Conservation (phyloP, 2,113 vertebrate genomes). For the Bostrychus sinensis region DNA sequence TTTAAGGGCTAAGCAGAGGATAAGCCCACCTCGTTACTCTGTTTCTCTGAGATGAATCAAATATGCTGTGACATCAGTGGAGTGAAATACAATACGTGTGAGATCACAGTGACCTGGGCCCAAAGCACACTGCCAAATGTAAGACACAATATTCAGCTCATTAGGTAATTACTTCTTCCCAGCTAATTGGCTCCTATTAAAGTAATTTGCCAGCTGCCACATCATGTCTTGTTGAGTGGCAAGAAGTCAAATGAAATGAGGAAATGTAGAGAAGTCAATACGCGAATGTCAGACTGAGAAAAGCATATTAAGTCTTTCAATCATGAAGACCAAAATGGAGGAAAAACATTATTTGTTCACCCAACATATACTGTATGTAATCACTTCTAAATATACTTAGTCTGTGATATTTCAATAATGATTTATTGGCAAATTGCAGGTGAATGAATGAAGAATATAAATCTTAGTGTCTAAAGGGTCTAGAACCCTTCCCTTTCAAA, state of each 20-base stretch:
- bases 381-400: background rate
- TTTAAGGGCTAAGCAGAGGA: background rate
- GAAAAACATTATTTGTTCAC: background rate
- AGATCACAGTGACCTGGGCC: background rate
- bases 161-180: constrained; percentile 37
- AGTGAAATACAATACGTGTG: constrained; percentile 20
- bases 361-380: background rate
- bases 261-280: background rate
- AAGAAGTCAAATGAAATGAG: background rate
- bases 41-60: constrained; percentile 7
- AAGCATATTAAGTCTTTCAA: constrained; percentile 2
- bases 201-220: constrained; percentile 22
- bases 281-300: background rate
- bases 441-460: too few relatives aligned
- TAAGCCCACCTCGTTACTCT: constrained; percentile 1
- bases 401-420: background rate
- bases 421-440: background rate
- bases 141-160: constrained; percentile 4
- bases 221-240: constrained; percentile 14
- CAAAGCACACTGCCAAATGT: background rate
- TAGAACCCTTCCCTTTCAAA: too few relatives aligned
- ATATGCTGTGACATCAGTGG: constrained; percentile 10
- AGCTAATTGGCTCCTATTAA: constrained; percentile 17
- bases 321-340: background rate
- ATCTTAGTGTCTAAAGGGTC: too few relatives aligned